These are phyloP conservation scores for Lindbergichthys nudifrons DNA, from an alignment of 2,797 vertebrate species.

Conservation along the genomic window DNA sequence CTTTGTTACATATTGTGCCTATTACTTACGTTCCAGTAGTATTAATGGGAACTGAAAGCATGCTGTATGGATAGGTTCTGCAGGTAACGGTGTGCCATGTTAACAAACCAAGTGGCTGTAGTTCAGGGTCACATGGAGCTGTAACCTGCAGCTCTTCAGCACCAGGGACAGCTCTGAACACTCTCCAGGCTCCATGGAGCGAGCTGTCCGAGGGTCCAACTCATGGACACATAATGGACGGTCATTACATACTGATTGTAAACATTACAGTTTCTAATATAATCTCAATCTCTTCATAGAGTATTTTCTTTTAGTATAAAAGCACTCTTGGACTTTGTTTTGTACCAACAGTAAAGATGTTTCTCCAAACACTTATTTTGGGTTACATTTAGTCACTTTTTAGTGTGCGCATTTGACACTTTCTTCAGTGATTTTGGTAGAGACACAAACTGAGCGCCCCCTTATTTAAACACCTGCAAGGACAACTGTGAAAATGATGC, in stretches of 20 bases:
- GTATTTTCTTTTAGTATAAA: background rate
- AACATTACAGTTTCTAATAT: background rate
- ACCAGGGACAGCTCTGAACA: slow-evolving; percentile 13
- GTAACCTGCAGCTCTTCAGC: slow-evolving; percentile 17
- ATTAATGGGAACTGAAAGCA: too few species aligned
- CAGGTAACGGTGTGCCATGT: too few species aligned
- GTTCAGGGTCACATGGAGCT: background rate
- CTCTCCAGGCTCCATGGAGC: too few species aligned
- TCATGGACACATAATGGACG: background rate
- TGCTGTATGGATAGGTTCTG: too few species aligned
- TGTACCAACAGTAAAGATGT: background rate
- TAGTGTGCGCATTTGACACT: background rate
- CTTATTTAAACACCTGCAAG: too few species aligned
- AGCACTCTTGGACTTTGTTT: background rate
- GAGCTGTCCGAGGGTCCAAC: too few species aligned
- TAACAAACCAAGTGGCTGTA: too few species aligned
- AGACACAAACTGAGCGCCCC: background rate
- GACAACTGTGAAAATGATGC: background rate
- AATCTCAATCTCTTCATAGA: background rate
- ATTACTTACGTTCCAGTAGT: too few species aligned
- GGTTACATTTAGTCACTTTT: background rate
- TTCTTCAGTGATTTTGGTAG: background rate
- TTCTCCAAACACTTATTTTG: background rate
- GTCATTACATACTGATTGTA: background rate
- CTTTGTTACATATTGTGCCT: too few species aligned